Evolutionary conservation across 1,140 invertebrate genomes (phyloP).

Genomic region (Saccostrea cuccullata): DNA sequence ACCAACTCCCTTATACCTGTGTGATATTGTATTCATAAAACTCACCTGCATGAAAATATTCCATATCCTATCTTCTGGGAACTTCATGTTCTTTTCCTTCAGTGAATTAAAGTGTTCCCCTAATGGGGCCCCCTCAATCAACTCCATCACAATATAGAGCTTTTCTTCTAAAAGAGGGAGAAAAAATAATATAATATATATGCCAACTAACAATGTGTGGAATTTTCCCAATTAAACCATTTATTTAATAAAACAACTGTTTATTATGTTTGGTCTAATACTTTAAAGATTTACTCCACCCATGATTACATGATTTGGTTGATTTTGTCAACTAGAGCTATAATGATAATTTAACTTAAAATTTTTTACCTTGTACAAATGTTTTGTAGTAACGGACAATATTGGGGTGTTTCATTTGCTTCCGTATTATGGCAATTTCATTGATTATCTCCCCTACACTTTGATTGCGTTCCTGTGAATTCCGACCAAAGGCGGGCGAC

Average conservation of each 20-base stretch:
- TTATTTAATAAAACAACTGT: too few relatives aligned
- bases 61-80: constrained; percentile 77
- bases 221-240: too few relatives aligned
- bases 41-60: constrained; percentile 78
- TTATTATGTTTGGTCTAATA: too few relatives aligned
- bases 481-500: constrained; percentile 73
- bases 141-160: constrained; percentile 79
- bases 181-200: background rate
- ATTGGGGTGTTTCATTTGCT: constrained; percentile 79
- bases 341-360: too few relatives aligned
- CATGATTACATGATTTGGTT: too few relatives aligned
- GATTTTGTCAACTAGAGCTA: too few relatives aligned
- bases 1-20: too few relatives aligned
- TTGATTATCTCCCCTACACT: constrained; percentile 79
- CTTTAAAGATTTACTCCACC: too few relatives aligned
- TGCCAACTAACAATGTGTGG: too few relatives aligned
- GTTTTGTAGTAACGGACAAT: constrained; percentile 78
- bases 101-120: constrained; percentile 78
- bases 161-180: constrained; percentile 68
- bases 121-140: constrained; percentile 78
- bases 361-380: constrained; percentile 75
- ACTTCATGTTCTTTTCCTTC: constrained; percentile 77
- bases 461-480: constrained; percentile 68
- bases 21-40: background rate
- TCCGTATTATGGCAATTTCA: constrained; percentile 78